Conservation (phyloP, 2,888 invertebrate genomes). For the Vesta saturnalis region DNA sequence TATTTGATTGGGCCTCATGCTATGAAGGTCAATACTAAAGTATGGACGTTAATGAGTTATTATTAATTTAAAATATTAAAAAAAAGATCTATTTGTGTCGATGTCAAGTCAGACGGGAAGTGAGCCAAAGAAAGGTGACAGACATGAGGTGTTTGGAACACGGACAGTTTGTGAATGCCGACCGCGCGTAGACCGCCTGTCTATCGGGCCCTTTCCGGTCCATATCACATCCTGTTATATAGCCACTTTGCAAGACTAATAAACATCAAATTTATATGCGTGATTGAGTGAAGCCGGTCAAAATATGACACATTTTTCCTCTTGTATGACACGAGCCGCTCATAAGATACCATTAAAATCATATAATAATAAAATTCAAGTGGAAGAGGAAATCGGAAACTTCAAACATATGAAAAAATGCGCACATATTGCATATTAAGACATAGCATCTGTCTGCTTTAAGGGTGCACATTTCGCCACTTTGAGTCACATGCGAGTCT, state of each 20-base stretch:
- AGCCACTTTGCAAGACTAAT: neutral
- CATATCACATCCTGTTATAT: conserved; percentile 42
- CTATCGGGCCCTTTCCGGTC: conserved; percentile 43
- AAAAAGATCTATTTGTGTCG: conserved; percentile 30
- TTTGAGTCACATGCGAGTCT: neutral
- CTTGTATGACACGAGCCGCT: too few species aligned
- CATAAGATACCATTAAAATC: too few species aligned
- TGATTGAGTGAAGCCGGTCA: too few species aligned
- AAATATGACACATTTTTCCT: too few species aligned
- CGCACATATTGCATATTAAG: too few species aligned
- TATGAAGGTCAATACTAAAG: too few species aligned
- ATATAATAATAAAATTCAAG: neutral
- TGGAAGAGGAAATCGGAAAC: neutral
- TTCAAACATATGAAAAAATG: too few species aligned
- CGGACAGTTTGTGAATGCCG: conserved; percentile 41
- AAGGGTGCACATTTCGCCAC: neutral
- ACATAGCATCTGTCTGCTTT: too few species aligned
- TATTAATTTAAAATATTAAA: neutral
- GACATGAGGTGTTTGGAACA: conserved; percentile 29
- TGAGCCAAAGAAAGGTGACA: conserved; percentile 36
- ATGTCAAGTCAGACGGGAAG: conserved; percentile 36
- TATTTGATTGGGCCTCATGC: too few species aligned
- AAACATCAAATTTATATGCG: too few species aligned
- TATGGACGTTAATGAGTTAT: too few species aligned
- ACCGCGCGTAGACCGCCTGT: conserved; percentile 43